Conservation (phyloP, 1,140 invertebrate genomes). For the Proctacanthus coquilletti region DNA sequence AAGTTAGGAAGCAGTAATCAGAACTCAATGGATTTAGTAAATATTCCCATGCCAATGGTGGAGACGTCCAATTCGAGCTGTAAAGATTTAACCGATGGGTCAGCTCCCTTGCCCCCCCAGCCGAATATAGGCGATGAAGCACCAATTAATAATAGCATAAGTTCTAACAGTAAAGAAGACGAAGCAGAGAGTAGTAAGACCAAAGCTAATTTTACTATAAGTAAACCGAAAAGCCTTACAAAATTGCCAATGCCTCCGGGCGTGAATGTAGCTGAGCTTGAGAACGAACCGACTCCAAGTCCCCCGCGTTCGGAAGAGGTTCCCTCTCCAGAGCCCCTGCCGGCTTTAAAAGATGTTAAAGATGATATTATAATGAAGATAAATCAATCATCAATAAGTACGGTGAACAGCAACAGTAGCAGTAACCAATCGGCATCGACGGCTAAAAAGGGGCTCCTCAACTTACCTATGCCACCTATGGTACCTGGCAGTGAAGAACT, state of each 20-base stretch:
- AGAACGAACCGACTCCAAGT: conserved; percentile 19
- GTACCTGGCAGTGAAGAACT: conserved; percentile 62
- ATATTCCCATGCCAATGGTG: conserved; percentile 42
- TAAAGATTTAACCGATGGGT: conserved; percentile 3
- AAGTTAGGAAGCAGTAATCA: conserved; percentile 12
- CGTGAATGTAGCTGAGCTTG: conserved; percentile 53
- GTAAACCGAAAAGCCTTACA: conserved; percentile 48
- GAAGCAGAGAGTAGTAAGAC: background rate
- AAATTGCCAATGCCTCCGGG: conserved; percentile 72
- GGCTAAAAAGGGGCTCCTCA: conserved; percentile 56
- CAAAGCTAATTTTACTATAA: conserved; percentile 6
- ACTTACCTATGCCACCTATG: conserved; percentile 78
- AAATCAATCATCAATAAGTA: too few species aligned
- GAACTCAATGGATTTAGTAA: conserved; percentile 33
- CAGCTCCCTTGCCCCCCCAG: background rate
- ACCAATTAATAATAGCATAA: conserved; percentile 7
- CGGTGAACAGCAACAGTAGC: conserved; percentile 1
- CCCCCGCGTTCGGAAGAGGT: conserved; percentile 12
- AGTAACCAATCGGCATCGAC: conserved; percentile 1
- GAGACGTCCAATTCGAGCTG: conserved; percentile 1
- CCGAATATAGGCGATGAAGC: conserved; percentile 15
- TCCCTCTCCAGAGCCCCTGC: too few species aligned
- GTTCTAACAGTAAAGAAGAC: background rate
- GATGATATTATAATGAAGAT: too few species aligned
- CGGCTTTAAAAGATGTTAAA: too few species aligned